Percentiles rank a stretch among this genome's conserved stretches.
phyloP scores from a whole-genome alignment of 2,888 invertebrate species.

The Agriopis aurantiaria region DNA sequence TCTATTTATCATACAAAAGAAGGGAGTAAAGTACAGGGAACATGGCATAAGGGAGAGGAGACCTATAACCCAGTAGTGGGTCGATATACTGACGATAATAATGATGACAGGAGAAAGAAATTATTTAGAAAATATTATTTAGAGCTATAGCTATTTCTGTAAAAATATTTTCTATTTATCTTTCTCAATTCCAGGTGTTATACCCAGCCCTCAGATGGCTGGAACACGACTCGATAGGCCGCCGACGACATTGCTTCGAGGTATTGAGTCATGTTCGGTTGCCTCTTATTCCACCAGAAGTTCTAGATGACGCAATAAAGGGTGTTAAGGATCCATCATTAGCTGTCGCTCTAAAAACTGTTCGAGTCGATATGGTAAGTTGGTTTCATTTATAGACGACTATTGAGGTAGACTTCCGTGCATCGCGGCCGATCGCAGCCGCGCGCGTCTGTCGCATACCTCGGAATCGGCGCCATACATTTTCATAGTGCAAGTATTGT shows the following conservation, averaged over 20 bases:
- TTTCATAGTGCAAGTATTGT: too few species aligned
- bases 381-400: constrained; percentile 5
- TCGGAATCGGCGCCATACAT: too few species aligned
- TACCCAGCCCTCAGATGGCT: constrained; percentile 96
- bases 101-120: not conserved
- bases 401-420: too few species aligned
- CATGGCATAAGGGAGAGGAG: not conserved
- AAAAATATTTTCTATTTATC: not conserved
- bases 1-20: not conserved
- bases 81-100: not conserved
- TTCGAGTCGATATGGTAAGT: constrained; percentile 90
- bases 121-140: not conserved
- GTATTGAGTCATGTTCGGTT: constrained; percentile 93
- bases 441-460: too few species aligned
- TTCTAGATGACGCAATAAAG: constrained; percentile 91
- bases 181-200: constrained; percentile 87
- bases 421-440: not conserved
- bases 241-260: constrained; percentile 94
- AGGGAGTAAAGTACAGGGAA: not conserved
- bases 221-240: constrained; percentile 91
- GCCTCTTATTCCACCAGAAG: constrained; percentile 92
- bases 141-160: not conserved
- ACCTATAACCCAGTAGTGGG: not conserved
- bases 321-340: constrained; percentile 93
- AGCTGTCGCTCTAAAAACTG: constrained; percentile 92